A percentile compares a stretch with the other conserved stretches of the same genome.
phyloP scores from a whole-genome alignment of 2,113 vertebrate species.

The Myrmecophaga tridactyla region DNA sequence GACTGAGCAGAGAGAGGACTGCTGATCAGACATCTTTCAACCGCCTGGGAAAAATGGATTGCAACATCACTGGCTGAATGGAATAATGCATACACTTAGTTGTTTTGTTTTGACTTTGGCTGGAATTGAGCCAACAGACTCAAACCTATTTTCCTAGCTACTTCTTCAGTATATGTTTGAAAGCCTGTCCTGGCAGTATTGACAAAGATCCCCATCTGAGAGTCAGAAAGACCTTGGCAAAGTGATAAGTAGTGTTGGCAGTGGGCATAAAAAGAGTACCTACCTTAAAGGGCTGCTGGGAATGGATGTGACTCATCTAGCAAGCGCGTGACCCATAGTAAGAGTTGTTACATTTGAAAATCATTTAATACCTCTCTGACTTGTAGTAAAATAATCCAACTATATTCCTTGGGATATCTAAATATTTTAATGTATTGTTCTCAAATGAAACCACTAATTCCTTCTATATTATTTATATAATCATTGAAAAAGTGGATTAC shows the following conservation, averaged over 20 bases:
- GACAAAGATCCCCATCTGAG: slow-evolving; percentile 21
- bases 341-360: slow-evolving; percentile 23
- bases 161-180: not conserved
- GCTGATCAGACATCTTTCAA: slow-evolving; percentile 21
- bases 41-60: slow-evolving; percentile 16
- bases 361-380: not conserved
- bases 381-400: not conserved
- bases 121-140: slow-evolving; percentile 42
- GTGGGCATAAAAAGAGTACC: not conserved
- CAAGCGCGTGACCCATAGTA: not conserved
- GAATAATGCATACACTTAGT: not conserved
- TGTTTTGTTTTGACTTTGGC: slow-evolving; percentile 29
- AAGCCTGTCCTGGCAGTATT: not conserved
- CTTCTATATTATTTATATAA: slow-evolving; percentile 13
- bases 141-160: not conserved
- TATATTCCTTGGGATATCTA: not conserved
- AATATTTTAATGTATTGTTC: not conserved
- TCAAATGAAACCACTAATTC: not conserved
- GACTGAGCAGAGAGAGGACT: not conserved
- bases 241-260: not conserved
- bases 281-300: not conserved
- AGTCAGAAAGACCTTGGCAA: slow-evolving; percentile 3
- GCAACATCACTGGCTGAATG: not conserved
- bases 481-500: not conserved
- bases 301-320: not conserved